Conservation (phyloP, 37 sponge, comb jelly and placozoan species). For the Halisarca cf. caerulea region DNA sequence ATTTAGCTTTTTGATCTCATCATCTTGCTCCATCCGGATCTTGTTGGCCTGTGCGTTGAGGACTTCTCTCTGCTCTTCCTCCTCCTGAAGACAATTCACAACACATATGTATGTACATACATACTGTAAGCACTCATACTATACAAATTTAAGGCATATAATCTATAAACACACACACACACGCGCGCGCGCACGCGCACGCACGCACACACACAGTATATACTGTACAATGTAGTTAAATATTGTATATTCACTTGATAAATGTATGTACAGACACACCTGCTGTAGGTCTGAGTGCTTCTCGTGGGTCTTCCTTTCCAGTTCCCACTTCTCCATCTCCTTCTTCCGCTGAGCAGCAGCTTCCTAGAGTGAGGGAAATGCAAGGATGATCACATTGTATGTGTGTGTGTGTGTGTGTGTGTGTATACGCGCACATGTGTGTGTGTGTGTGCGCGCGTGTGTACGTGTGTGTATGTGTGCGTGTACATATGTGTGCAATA, state of each 20-base stretch:
- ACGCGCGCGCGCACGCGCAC: background rate
- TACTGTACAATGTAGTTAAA: no score
- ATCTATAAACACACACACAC: no score
- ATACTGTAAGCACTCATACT: no score
- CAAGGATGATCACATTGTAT: background rate
- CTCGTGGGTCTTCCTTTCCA: constrained; percentile 74
- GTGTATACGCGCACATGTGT: no score
- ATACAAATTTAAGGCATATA: no score
- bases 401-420: no score
- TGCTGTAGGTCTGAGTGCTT: constrained; percentile 92
- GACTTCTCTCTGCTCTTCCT: constrained; percentile 42
- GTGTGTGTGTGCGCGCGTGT: no score
- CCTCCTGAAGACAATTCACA: constrained; percentile 40
- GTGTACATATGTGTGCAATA: background rate
- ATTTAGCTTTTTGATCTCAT: constrained; percentile 98
- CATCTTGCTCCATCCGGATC: constrained; percentile 90
- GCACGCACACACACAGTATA: no score
- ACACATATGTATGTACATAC: no score
- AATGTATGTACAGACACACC: constrained; percentile 13
- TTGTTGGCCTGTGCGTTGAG: constrained; percentile 73
- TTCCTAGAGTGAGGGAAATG: constrained; percentile 19
- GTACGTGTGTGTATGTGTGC: no score
- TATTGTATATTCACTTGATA: background rate
- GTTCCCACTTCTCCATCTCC: constrained; percentile 82
- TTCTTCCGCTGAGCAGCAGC: constrained; percentile 78